Percentiles rank a stretch among this genome's conserved stretches.
Evolutionary conservation across 2,113 vertebrate genomes (phyloP).

Genomic region (Nyctereutes procyonoides): DNA sequence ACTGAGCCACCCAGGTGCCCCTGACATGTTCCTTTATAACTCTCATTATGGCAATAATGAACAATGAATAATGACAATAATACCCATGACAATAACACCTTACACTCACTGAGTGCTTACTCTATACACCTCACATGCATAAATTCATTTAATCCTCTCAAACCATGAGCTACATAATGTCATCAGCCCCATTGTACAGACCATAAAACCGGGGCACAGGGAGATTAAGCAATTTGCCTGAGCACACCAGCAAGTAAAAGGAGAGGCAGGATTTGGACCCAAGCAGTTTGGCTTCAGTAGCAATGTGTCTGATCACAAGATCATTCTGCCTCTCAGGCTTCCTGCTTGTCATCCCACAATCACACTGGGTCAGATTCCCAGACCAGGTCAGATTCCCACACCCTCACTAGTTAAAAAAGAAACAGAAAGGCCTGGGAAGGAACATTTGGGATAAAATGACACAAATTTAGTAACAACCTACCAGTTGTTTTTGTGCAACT

Average conservation of each 20-base stretch:
- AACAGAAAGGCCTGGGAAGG: slow-evolving; percentile 77
- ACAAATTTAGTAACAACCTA: slow-evolving; percentile 65
- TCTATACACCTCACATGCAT: background rate
- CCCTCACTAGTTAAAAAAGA: slow-evolving; percentile 72
- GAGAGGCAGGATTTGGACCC: background rate
- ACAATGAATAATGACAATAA: background rate
- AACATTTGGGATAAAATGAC: slow-evolving; percentile 70
- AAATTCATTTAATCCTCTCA: background rate
- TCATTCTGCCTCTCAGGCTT: slow-evolving; percentile 38
- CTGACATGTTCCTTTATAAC: background rate
- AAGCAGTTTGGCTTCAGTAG: slow-evolving; percentile 23
- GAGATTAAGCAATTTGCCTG: background rate
- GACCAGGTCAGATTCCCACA: slow-evolving; percentile 81
- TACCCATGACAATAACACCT: background rate
- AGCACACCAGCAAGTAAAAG: background rate
- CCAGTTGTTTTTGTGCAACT: slow-evolving; percentile 56
- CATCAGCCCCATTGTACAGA: background rate
- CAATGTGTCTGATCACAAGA: slow-evolving; percentile 22
- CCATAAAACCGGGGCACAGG: background rate
- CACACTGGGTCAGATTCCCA: slow-evolving; percentile 69
- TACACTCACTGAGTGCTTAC: background rate
- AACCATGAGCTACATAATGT: background rate
- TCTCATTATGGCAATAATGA: background rate
- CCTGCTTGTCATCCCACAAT: slow-evolving; percentile 56
- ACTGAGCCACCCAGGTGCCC: too few species aligned